Base-by-base conservation (phyloP, 2,797 vertebrate species). In the Hafferia zeledoni region DNA sequence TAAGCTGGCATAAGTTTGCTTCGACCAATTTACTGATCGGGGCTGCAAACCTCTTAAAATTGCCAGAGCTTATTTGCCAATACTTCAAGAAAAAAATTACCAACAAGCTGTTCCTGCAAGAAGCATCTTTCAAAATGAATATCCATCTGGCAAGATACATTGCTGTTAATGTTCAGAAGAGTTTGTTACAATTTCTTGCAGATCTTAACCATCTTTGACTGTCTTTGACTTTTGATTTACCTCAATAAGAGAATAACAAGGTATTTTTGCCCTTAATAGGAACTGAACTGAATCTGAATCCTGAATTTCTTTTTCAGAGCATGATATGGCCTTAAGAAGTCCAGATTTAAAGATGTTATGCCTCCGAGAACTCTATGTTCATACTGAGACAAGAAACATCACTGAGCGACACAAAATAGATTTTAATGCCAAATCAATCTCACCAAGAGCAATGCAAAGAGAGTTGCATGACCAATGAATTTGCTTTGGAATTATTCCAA, bases 351-450 rank as follows among this genome's bases (percentile, higher is more conserved):
- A 92, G 46, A 93, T 57, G 71, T 75, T 95, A 93, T 61, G 89
- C 82, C 55, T 95, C 57, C 47, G 41, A 96, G 87, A 97, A 93
- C 69, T 85, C 53, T 61, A 14, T 30, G 41, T 87, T 93, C 81
- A 77, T 75, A 89, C 46, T 50, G 68, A 90, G 81, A 94, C 84
- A 89, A 78, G 75, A 89, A 95, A 94, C 87, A 93, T 84, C 88
- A 94, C 60, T 69, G 72, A 91, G 71, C 75, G 78, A 94, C 53
- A 86, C 72, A 94, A 85, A 95, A 95, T 35, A 95, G 82, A 91
- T 92, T 94, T 93, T 96, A 95, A 95, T 92, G 84, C 65, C 94
- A 95, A 93, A 94, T 95, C 89, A 87, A 89, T 92, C 92, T 83
- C 89, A 92, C 46, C 50, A 93, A 89, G 76, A 91, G 87, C 17